Conservation (phyloP, 2,797 vertebrate genomes). For the Sandelia bainsii region DNA sequence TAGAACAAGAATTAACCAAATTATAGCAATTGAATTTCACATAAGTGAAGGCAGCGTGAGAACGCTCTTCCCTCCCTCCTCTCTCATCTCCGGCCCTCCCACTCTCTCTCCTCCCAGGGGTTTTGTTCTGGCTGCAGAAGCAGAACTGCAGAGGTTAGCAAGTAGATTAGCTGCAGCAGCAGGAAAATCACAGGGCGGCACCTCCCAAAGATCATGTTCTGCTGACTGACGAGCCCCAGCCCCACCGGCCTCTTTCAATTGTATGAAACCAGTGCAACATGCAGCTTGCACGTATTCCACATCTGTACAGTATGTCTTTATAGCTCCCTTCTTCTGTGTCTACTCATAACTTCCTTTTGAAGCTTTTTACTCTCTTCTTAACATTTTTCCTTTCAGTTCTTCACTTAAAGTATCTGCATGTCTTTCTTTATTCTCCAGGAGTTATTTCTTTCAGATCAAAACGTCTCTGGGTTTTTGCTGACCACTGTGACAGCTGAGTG, state of each 20-base stretch:
- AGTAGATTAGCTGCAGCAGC: conserved; percentile 54
- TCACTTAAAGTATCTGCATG: conserved; percentile 22
- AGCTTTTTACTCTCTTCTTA: background rate
- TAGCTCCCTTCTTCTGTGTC: background rate
- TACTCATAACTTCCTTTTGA: background rate
- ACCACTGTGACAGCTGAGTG: conserved; percentile 24
- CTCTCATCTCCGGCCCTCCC: conserved; percentile 13
- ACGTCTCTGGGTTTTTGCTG: conserved; percentile 60
- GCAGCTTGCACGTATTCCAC: conserved; percentile 1
- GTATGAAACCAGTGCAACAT: conserved; percentile 11
- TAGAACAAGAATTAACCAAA: conserved; percentile 14
- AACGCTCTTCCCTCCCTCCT: conserved; percentile 20
- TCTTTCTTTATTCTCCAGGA: conserved; percentile 12
- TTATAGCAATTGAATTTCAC: conserved; percentile 13
- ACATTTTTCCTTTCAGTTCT: conserved; percentile 6
- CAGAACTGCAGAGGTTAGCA: conserved; percentile 46
- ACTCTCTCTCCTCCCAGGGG: conserved; percentile 21
- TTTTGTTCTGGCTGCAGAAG: conserved; percentile 39
- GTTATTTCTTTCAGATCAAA: conserved; percentile 53
- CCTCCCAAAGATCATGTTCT: conserved; percentile 62
- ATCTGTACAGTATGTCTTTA: background rate
- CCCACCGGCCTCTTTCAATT: conserved; percentile 1
- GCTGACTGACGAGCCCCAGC: conserved; percentile 58
- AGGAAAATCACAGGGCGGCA: conserved; percentile 61
- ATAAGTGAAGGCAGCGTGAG: conserved; percentile 39